Evolutionary conservation across 2,888 invertebrate species (phyloP), one percentile per base, ranked within the genome.

Genomic region (Pseudococcus jackbeardsleyi): DNA sequence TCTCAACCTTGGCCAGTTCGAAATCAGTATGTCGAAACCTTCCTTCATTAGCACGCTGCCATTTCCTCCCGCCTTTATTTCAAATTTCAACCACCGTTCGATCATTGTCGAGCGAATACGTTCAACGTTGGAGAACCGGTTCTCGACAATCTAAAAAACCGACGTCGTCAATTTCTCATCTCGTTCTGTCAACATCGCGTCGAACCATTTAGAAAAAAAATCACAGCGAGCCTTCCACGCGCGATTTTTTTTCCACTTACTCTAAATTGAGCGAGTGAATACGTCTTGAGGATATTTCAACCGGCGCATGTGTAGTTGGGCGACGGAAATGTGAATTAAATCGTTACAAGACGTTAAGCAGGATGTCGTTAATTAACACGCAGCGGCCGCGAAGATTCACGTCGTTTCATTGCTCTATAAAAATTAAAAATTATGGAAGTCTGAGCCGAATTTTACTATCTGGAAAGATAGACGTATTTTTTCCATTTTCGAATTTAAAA

Each of bases 321-420:
- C 77, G 77, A 64, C 77, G 77, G 77, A 77, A 77, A 77, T 15
- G 22, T 26, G 33, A 77, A 77, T 77, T 77, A 77, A 77, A 77
- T 77, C 77, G 77, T 77, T 39, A 12, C 39, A 39, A 77, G 77
- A 77, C 77, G 77, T 77, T 77, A 77, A 77, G 22, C 77, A 77
- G 77, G 77, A 77, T 77, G 77, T 77, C 15, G 77, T 77, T 77
- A 77, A 77, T 77, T 77, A 77, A 77, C 77, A 39, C 77, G 26
- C 50, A 15, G 50, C 50, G 50, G 15, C 50, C 15, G 5, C 26
- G 12, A 33, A 19, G 7, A 2, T 22, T 7, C 26, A 33, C 26
- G 26, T 64, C 22, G 19, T 9, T 11, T 64, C 9, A 64, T 64
- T 64, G 19, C 64, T 64, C 64, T 64, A 17, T 50, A 64, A 64